Conservation (phyloP, 2,797 vertebrate genomes). For the Limosa lapponica region DNA sequence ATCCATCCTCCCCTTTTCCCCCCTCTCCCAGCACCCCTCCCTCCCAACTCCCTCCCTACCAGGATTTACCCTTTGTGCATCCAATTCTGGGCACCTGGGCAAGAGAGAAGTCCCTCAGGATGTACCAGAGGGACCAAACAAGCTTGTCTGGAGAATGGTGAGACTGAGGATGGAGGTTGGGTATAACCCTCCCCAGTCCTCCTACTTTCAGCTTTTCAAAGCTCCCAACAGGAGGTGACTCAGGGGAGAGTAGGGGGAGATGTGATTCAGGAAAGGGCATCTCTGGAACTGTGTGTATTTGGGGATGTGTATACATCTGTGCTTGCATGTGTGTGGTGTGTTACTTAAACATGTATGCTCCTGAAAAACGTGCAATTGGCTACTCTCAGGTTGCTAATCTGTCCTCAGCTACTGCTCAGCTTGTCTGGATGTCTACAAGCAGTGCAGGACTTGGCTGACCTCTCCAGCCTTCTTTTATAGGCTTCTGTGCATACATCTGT, state of each 20-base stretch:
- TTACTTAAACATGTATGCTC: background rate
- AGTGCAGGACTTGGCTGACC: conserved; percentile 29
- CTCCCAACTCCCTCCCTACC: background rate
- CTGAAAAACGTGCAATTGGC: background rate
- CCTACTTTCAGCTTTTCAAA: conserved; percentile 45
- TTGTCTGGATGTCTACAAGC: background rate
- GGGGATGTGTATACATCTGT: background rate
- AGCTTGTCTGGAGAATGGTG: background rate
- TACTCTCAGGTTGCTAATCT: background rate
- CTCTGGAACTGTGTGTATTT: background rate
- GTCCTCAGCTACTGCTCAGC: conserved; percentile 1
- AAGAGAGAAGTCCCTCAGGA: background rate
- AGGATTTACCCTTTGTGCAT: background rate
- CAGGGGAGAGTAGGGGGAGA: conserved; percentile 45
- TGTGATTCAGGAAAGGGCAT: conserved; percentile 3
- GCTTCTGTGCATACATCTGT: background rate
- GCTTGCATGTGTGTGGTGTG: background rate
- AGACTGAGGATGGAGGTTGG: background rate
- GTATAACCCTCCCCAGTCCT: background rate
- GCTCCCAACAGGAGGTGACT: conserved; percentile 40
- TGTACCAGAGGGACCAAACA: background rate
- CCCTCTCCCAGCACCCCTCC: too few relatives aligned
- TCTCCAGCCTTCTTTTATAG: background rate
- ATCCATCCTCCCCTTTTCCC: background rate
- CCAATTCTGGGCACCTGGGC: background rate